phyloP scores from a whole-genome alignment of 2,113 vertebrate species.

The Callochromis pleurospilus region DNA sequence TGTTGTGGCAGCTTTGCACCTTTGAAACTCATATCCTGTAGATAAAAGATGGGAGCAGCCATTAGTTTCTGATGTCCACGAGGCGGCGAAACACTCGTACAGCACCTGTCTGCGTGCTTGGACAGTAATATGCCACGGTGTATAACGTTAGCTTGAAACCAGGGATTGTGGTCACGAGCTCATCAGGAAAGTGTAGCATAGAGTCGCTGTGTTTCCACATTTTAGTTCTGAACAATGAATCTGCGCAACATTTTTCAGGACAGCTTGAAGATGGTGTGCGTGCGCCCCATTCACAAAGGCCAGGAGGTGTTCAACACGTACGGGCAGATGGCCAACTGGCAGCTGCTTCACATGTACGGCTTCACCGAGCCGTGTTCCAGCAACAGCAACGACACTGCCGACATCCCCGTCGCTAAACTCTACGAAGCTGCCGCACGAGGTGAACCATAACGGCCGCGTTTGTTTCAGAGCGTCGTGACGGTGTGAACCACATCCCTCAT shows the following conservation, averaged over 20 bases:
- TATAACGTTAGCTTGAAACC: not conserved
- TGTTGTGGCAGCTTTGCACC: not conserved
- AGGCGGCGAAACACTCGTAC: not conserved
- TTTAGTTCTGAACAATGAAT: not conserved
- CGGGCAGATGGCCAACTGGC: conserved; percentile 93
- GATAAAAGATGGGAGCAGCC: not conserved
- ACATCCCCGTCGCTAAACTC: conserved; percentile 80
- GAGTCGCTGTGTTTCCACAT: not conserved
- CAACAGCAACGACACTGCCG: conserved; percentile 83
- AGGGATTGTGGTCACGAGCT: not conserved
- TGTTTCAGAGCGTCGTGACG: not conserved
- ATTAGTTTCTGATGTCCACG: not conserved
- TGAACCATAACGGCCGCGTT: conserved; percentile 20
- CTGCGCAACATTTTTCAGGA: conserved; percentile 61
- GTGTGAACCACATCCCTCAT: accelerated
- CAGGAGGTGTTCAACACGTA: conserved; percentile 95
- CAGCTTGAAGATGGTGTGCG: conserved; percentile 82
- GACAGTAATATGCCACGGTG: not conserved
- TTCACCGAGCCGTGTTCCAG: conserved; percentile 79
- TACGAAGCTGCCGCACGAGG: conserved; percentile 74
- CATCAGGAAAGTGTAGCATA: not conserved
- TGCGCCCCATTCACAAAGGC: conserved; percentile 70
- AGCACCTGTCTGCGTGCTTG: not conserved
- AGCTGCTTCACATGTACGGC: conserved; percentile 95
- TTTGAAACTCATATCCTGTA: not conserved